Conservation (phyloP, 2,888 invertebrate genomes). For the Xylophagus ater region DNA sequence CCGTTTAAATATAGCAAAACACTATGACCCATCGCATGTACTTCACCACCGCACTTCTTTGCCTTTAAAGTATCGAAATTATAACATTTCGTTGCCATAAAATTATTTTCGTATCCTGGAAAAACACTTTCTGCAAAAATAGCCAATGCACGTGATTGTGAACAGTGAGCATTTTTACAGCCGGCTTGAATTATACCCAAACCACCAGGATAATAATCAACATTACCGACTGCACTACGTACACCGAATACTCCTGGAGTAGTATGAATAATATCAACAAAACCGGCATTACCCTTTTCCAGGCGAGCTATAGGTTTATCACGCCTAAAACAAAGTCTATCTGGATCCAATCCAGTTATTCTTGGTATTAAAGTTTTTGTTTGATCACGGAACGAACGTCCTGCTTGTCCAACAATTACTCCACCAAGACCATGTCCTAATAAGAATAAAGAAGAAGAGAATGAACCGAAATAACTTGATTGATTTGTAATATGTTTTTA, state of each 20-base stretch:
- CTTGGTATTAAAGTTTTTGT: conserved; percentile 8
- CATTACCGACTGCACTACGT: conserved; percentile 23
- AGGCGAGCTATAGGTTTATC: too few species aligned
- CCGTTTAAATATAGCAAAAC: conserved; percentile 27
- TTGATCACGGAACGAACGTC: conserved; percentile 3
- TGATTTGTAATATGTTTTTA: too few species aligned
- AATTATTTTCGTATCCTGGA: conserved; percentile 9
- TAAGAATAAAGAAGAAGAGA: conserved; percentile 12
- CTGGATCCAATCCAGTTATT: conserved; percentile 13
- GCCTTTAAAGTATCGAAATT: too few species aligned
- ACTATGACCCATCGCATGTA: conserved; percentile 31
- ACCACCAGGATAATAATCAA: not conserved
- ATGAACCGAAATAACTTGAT: too few species aligned
- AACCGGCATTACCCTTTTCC: conserved; percentile 9
- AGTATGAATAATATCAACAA: conserved; percentile 20
- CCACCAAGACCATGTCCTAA: conserved; percentile 16
- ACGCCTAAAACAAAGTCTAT: conserved; percentile 17
- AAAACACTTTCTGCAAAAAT: conserved; percentile 14
- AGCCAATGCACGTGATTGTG: conserved; percentile 13
- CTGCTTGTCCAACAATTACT: conserved; percentile 6
- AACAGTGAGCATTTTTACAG: conserved; percentile 9
- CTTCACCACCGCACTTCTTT: conserved; percentile 26
- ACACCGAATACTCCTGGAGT: conserved; percentile 22
- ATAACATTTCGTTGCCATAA: too few species aligned
- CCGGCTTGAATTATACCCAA: conserved; percentile 7